Base-by-base conservation (phyloP, 1,140 invertebrate genomes). In the Eueides isabella region DNA sequence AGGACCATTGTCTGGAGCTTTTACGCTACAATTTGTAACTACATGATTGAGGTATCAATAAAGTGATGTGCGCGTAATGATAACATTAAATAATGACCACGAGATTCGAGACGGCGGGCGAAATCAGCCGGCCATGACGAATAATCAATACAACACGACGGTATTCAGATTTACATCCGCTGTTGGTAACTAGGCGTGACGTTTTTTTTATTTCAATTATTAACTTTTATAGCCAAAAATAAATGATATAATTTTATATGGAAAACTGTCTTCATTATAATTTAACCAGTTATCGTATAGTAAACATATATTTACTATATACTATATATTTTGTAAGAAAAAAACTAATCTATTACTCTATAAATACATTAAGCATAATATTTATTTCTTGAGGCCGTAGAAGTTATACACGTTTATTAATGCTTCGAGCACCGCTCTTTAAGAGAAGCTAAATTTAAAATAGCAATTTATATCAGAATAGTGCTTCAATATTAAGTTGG, bases 161-260 rank as follows among this genome's bases (percentile, higher is more conserved):
- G 72, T 78, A 75, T 78, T 78, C 61, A 75, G 69, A 78, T 78
- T 78, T 71, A 74, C 76, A 74, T 74, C 76, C 72, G 65, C 61
- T 67, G 62, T 70, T 71, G 61, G 63, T 41, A 77, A 71, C 65
- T 74, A 68, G 67, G 38, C 64, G 71, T 77, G 66, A 67, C 69
- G 61, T 63, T 75, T 71, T 75, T 72, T 68, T 66, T 67, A 38
- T 9, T 19, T 28, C 64, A 71, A 71, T 75, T 67, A 71, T 75
- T 14, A 6, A 61, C 14, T 68, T 69, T 33, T 55, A 23, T 26
- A 7, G 19, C 23, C 48, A 26, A 26, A 55, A 55, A 55, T 11
- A n/a, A n/a, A n/a, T n/a, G n/a, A n/a, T n/a, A n/a, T n/a, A 14
- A 55, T 55, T 23, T 4, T 11, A 11, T 2, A 55, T 55, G 19